These are phyloP conservation scores for Lepidothrix coronata DNA, from an alignment of 2,113 vertebrate genomes.

Conservation along the genomic window DNA sequence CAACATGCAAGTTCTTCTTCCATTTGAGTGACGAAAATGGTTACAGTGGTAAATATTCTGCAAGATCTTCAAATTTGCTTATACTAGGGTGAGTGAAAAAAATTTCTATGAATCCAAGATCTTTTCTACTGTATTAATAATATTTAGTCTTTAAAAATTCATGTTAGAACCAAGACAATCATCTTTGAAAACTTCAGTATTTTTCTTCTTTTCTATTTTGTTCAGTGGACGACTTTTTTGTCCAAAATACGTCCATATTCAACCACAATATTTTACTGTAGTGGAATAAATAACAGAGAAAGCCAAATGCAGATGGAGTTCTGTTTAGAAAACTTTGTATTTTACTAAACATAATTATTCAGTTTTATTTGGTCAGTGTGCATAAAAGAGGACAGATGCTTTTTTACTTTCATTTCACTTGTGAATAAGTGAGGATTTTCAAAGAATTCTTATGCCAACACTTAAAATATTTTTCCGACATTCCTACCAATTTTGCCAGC, in stretches of 20 bases:
- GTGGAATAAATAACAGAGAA: conserved; percentile 70
- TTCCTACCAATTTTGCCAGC: conserved; percentile 76
- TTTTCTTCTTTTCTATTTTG: conserved; percentile 53
- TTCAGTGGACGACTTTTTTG: neutral
- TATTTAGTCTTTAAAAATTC: conserved; percentile 74
- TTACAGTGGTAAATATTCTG: conserved; percentile 6
- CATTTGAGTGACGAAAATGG: conserved; percentile 14
- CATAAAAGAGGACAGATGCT: conserved; percentile 72
- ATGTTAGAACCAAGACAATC: conserved; percentile 61
- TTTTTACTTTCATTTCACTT: conserved; percentile 75
- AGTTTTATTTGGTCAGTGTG: conserved; percentile 70
- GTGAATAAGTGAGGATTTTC: conserved; percentile 73
- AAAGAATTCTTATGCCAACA: conserved; percentile 75
- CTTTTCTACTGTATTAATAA: conserved; percentile 52
- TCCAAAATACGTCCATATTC: conserved; percentile 59
- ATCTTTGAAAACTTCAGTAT: conserved; percentile 72
- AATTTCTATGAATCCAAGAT: conserved; percentile 28
- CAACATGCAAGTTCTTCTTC: conserved; percentile 16
- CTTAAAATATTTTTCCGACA: conserved; percentile 72
- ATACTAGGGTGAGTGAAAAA: neutral
- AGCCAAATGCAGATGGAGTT: conserved; percentile 56
- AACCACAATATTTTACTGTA: conserved; percentile 70
- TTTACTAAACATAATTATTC: conserved; percentile 67
- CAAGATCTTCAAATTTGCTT: conserved; percentile 45
- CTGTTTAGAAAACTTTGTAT: conserved; percentile 62